These are phyloP conservation scores for Eira barbara DNA, from an alignment of 2,113 vertebrate species.

Conservation along the genomic window DNA sequence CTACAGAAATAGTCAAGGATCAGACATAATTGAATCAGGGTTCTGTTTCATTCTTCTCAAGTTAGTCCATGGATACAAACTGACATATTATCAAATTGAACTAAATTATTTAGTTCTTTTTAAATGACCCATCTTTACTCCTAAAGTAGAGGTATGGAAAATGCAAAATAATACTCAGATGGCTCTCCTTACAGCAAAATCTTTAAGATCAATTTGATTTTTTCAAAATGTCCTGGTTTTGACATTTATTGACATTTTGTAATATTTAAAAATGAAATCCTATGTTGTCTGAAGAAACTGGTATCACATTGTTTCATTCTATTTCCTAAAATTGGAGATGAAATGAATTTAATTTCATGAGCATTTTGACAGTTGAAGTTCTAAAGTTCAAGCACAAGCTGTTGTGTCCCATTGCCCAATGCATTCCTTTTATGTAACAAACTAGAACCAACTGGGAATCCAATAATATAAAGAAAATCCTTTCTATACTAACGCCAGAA, in stretches of 20 bases:
- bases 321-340: background rate
- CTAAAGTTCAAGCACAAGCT: background rate
- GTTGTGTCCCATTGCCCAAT: background rate
- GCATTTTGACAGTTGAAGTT: background rate
- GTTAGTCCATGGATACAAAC: background rate
- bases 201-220: background rate
- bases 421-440: background rate
- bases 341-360: background rate
- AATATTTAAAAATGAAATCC: background rate
- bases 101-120: background rate
- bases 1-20: background rate
- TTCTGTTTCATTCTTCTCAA: background rate
- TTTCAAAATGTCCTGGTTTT: conserved; percentile 11
- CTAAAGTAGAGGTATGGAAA: background rate
- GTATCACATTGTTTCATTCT: background rate
- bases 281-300: background rate
- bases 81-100: background rate
- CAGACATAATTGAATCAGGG: background rate
- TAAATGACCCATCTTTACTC: background rate
- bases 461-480: background rate
- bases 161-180: background rate
- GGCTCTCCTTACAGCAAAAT: background rate
- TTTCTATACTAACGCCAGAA: background rate
- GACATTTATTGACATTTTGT: background rate
- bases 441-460: background rate